Evolutionary conservation across 2,797 vertebrate species (phyloP), one percentile per base, ranked within the genome.

Genomic region (Galaxias olidus): DNA sequence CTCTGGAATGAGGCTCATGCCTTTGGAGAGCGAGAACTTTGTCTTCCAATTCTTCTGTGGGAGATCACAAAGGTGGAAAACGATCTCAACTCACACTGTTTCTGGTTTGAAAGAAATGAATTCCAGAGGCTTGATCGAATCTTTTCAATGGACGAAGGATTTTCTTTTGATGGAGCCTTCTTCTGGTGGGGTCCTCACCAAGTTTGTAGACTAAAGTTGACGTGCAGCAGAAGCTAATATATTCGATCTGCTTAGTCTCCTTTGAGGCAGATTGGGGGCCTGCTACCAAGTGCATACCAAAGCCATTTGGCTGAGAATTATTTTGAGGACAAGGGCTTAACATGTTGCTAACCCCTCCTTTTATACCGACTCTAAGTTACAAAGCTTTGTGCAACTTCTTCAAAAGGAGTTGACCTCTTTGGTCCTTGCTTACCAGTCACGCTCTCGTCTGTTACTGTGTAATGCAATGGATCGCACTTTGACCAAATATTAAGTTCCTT

Each of bases 401-500:
- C 30, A 30, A 30, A 30, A 2, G 30, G 30, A 9, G 5, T 41
- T 65, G 46, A 42, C 64, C 40, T 63, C 62, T 57, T 51, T 59
- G 59, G 43, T 62, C 18, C 62, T 54, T 17, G 51, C 49, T 78
- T 67, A 70, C 70, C 67, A 7, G 65, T 7, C 55, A 13, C 61
- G 13, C 74, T 80, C 50, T 30, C 30, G 2, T 30, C 30, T 30
- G 30, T n/a, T 30, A 30, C 30, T 30, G 30, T 30, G 30, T 30
- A 30, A 30, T 30, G 30, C 3, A 30, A 30, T 30, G 30, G 3
- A 30, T 30, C 30, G 6, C 30, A 30, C 30, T 70, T 78, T 68
- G 59, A 73, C 71, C 47, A 43, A 40, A 40, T n/a, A 11, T 58
- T 3, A 43, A 53, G 60, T 56, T 59, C 42, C 13, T 61, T 49